Conservation (phyloP, 2,888 invertebrate genomes). For the Limnephilus lunatus region DNA sequence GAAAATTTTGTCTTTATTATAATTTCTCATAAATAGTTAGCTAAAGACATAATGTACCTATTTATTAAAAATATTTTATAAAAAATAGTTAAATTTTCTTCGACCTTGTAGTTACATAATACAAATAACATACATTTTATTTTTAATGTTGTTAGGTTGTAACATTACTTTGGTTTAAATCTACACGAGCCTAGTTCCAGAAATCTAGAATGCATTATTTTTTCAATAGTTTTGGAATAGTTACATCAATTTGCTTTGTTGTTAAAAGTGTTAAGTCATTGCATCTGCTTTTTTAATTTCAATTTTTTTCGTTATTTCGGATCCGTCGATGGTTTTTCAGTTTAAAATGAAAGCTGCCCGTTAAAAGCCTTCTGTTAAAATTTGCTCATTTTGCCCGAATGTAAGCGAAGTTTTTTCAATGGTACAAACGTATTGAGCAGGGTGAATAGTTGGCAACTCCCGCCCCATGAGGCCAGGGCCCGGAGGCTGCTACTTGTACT, state of each 20-base stretch:
- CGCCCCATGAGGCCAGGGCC: neutral
- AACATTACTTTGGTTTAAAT: too few relatives aligned
- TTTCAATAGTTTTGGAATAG: neutral
- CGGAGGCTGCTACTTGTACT: neutral
- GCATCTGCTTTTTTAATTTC: too few relatives aligned
- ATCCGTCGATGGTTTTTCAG: too few relatives aligned
- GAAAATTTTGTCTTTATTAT: too few relatives aligned
- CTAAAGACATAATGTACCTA: too few relatives aligned
- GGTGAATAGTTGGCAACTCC: conserved; percentile 4
- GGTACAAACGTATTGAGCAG: neutral
- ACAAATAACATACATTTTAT: neutral
- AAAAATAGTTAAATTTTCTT: neutral
- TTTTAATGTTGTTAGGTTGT: neutral
- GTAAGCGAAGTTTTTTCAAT: conserved; percentile 9
- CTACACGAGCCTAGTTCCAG: neutral
- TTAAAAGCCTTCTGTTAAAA: neutral
- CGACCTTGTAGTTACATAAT: neutral
- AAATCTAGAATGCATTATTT: neutral
- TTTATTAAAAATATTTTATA: too few relatives aligned
- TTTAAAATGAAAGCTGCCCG: too few relatives aligned
- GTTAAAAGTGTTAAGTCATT: neutral
- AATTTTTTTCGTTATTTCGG: too few relatives aligned
- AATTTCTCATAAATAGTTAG: too few relatives aligned
- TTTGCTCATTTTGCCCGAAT: neutral
- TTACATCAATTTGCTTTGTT: neutral